Evolutionary conservation across 1,140 invertebrate genomes (phyloP).

Genomic region (Heliconius nattereri): DNA sequence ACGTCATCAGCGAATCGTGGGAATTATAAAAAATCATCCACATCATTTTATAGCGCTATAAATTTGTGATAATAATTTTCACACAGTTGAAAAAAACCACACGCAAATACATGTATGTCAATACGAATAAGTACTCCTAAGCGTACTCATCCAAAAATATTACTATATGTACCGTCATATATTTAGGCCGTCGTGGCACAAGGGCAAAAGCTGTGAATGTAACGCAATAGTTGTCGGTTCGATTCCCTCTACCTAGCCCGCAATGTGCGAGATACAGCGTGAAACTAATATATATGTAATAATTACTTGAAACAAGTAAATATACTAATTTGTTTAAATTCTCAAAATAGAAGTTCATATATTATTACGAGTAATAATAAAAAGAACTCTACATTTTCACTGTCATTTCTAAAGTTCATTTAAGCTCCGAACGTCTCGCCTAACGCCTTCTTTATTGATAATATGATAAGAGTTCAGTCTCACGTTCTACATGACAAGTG

Average conservation of each 20-base stretch:
- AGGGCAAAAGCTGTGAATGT: no score
- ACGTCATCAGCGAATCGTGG: conserved; percentile 62
- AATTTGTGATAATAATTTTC: conserved; percentile 53
- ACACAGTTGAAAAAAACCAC: conserved; percentile 24
- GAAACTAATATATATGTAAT: no score
- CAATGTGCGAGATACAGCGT: no score
- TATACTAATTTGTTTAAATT: no score
- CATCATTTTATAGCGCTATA: conserved; percentile 51
- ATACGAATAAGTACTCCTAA: background rate
- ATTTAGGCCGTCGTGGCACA: no score
- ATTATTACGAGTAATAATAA: no score
- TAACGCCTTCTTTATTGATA: conserved; percentile 26
- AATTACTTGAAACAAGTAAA: no score
- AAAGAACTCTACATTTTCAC: no score
- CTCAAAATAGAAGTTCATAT: no score
- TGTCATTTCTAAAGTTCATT: background rate
- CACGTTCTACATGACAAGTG: conserved; percentile 50
- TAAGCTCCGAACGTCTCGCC: background rate
- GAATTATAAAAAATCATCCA: conserved; percentile 60
- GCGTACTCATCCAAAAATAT: background rate
- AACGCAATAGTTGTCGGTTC: no score
- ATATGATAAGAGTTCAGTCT: conserved; percentile 43
- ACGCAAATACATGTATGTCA: background rate
- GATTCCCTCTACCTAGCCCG: no score
- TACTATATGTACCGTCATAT: no score